These are phyloP conservation scores for Agrochola litura DNA, from an alignment of 2,888 invertebrate genomes.

Conservation along the genomic window DNA sequence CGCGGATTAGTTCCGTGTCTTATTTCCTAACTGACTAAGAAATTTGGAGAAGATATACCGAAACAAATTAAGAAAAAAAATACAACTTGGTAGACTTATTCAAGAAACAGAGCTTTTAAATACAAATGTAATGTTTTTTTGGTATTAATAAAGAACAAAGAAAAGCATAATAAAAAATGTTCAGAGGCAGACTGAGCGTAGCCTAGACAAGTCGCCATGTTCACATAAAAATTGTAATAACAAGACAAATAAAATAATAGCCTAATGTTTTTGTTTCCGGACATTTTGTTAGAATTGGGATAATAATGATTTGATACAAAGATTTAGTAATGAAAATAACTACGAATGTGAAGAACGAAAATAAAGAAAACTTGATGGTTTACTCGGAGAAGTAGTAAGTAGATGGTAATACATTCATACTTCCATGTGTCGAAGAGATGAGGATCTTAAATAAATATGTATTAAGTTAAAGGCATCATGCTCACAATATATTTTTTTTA, in stretches of 20 bases:
- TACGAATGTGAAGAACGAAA: not conserved
- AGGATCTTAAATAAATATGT: not conserved
- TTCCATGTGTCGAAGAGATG: not conserved
- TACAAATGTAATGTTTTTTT: slow-evolving; percentile 1
- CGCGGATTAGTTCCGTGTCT: not conserved
- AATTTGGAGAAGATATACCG: not conserved
- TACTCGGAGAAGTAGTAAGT: not conserved
- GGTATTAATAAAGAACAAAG: not conserved
- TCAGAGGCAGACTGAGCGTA: slow-evolving; percentile 14
- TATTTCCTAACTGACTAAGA: not conserved
- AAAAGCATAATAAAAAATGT: slow-evolving; percentile 6
- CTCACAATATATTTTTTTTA: not conserved
- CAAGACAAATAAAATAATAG: slow-evolving; percentile 15
- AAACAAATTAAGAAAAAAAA: not conserved
- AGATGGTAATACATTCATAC: not conserved
- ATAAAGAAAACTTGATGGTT: not conserved
- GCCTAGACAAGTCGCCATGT: slow-evolving; percentile 2
- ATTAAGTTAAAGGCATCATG: not conserved
- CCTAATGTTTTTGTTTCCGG: slow-evolving; percentile 17
- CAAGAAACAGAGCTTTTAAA: not conserved
- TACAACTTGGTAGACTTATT: not conserved
- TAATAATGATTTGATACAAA: not conserved
- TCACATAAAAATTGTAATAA: slow-evolving; percentile 35
- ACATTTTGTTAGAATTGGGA: not conserved
- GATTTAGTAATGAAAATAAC: not conserved